Conservation (phyloP, 2,797 vertebrate genomes). For the Masticophis lateralis region DNA sequence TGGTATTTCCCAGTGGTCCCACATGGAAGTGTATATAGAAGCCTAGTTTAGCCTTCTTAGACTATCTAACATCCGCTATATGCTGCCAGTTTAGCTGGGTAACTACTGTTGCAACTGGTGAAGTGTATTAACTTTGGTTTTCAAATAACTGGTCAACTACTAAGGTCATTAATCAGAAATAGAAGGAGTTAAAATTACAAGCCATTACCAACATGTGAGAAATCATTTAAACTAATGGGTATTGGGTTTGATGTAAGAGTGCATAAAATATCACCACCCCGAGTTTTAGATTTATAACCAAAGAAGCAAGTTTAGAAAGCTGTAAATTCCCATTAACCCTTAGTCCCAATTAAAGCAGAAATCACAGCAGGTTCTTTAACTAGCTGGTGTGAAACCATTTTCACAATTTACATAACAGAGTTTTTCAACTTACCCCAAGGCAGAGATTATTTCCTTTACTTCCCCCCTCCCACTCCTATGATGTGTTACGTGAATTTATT, state of each 20-base stretch:
- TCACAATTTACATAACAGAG: background rate
- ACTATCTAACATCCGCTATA: background rate
- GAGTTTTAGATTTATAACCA: background rate
- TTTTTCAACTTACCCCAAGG: background rate
- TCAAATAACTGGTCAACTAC: background rate
- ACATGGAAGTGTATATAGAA: background rate
- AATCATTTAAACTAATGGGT: background rate
- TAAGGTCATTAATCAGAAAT: background rate
- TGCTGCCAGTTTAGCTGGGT: background rate
- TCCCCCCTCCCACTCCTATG: background rate
- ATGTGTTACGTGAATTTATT: background rate
- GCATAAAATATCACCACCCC: constrained; percentile 7
- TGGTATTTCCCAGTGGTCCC: background rate
- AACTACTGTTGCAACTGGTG: background rate
- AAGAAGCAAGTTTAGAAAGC: background rate
- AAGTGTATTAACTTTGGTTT: background rate
- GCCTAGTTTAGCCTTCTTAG: background rate
- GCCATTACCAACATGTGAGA: background rate
- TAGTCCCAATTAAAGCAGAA: constrained; percentile 22
- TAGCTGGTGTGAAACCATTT: background rate
- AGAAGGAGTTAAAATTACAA: background rate
- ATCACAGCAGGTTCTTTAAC: background rate
- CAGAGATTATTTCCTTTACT: background rate
- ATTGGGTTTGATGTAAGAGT: background rate
- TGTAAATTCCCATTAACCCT: background rate